These are phyloP conservation scores for Atlantisia rogersi DNA, from an alignment of 2,113 vertebrate species.

Conservation along the genomic window DNA sequence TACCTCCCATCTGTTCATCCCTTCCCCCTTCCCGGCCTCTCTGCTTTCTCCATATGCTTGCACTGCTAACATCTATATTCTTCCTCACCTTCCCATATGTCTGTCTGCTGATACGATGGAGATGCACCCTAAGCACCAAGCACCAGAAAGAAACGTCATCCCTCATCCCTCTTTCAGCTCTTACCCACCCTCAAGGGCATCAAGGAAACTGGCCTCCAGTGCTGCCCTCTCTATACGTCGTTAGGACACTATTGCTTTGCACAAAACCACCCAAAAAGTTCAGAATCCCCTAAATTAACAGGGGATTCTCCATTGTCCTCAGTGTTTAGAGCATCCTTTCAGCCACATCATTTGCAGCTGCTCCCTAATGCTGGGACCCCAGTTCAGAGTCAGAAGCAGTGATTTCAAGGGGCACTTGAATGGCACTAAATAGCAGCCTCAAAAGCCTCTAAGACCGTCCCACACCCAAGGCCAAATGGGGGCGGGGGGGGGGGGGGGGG, in stretches of 20 bases:
- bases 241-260: not conserved
- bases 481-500: too few species aligned
- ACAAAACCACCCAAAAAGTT: not conserved
- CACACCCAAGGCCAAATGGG: not conserved
- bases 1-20: not conserved
- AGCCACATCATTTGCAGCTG: not conserved
- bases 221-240: not conserved
- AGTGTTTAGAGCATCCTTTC: not conserved
- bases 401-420: not conserved
- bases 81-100: not conserved
- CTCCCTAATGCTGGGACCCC: not conserved
- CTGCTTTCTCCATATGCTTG: not conserved
- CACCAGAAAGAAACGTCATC: not conserved
- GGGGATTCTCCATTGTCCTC: accelerated
- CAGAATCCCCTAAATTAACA: not conserved
- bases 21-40: not conserved
- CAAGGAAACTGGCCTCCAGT: accelerated
- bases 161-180: not conserved
- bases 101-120: not conserved
- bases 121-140: not conserved
- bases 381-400: not conserved
- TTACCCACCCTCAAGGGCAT: not conserved
- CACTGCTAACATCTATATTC: not conserved
- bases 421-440: not conserved
- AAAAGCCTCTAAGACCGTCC: not conserved